These are phyloP conservation scores for Ametastegia equiseti DNA, from an alignment of 2,888 invertebrate species.

Conservation along the genomic window DNA sequence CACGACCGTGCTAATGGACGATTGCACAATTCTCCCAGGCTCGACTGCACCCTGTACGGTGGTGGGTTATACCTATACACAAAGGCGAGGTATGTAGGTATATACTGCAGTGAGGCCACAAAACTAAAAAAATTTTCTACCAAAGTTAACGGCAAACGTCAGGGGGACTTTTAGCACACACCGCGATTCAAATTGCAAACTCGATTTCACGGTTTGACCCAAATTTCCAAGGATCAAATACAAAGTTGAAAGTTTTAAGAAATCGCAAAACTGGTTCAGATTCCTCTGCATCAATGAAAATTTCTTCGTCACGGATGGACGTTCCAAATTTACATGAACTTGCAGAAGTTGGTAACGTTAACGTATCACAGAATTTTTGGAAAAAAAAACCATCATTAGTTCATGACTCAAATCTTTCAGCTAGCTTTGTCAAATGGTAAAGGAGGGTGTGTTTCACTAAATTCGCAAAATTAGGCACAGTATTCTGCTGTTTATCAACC, in stretches of 20 bases:
- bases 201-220: neutral
- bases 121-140: neutral
- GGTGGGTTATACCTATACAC: neutral
- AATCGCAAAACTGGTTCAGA: neutral
- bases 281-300: neutral
- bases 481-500: too few relatives aligned
- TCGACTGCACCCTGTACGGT: slow-evolving; percentile 7
- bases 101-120: neutral
- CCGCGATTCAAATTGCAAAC: neutral
- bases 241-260: neutral
- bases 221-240: neutral
- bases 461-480: too few relatives aligned
- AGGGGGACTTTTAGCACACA: neutral
- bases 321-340: slow-evolving; percentile 5
- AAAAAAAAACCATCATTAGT: too few relatives aligned
- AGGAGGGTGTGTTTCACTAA: too few relatives aligned
- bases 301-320: neutral
- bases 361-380: too few relatives aligned
- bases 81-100: neutral
- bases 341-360: too few relatives aligned
- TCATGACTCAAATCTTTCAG: too few relatives aligned
- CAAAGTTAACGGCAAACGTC: neutral
- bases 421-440: too few relatives aligned
- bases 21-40: slow-evolving; percentile 40
- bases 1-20: slow-evolving; percentile 44